A percentile compares a stretch with the other conserved stretches of the same genome.
phyloP scores from a whole-genome alignment of 2,888 invertebrate species.

The Nomada goodeniana region DNA sequence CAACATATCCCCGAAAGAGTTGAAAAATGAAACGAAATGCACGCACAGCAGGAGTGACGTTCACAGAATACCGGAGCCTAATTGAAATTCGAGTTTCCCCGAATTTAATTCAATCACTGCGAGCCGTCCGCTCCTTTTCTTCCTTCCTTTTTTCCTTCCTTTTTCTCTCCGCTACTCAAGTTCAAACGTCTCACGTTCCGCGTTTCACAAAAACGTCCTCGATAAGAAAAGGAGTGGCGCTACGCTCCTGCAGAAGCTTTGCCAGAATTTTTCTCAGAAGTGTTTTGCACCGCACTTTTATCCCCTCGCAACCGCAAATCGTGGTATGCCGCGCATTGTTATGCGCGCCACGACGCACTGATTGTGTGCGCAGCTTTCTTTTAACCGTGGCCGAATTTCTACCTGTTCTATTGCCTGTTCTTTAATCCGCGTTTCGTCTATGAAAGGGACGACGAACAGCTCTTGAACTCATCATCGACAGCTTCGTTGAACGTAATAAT shows the following conservation, averaged over 20 bases:
- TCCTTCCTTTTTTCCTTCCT: not conserved
- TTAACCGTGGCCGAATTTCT: constrained; percentile 42
- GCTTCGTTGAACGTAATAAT: constrained; percentile 10
- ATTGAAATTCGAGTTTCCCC: constrained; percentile 22
- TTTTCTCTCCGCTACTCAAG: not conserved
- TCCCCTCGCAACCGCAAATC: constrained; percentile 44
- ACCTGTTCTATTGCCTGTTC: constrained; percentile 8
- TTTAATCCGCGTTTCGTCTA: not conserved
- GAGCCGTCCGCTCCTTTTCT: not conserved
- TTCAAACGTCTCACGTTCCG: constrained; percentile 31
- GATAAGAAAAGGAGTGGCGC: constrained; percentile 45
- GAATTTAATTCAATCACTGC: constrained; percentile 20
- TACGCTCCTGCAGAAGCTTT: constrained; percentile 18
- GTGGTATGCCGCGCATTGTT: constrained; percentile 59
- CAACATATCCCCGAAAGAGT: not conserved
- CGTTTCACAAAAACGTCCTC: constrained; percentile 31
- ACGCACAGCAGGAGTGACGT: not conserved
- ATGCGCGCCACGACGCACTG: constrained; percentile 49
- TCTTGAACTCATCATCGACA: not conserved
- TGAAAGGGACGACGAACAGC: constrained; percentile 10
- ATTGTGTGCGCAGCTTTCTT: constrained; percentile 49
- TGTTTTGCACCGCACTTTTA: constrained; percentile 51
- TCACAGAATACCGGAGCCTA: not conserved
- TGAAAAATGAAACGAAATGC: not conserved
- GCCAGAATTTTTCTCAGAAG: constrained; percentile 59